Evolutionary conservation across 2,113 vertebrate species (phyloP).

Genomic region (Nycticebus coucang): DNA sequence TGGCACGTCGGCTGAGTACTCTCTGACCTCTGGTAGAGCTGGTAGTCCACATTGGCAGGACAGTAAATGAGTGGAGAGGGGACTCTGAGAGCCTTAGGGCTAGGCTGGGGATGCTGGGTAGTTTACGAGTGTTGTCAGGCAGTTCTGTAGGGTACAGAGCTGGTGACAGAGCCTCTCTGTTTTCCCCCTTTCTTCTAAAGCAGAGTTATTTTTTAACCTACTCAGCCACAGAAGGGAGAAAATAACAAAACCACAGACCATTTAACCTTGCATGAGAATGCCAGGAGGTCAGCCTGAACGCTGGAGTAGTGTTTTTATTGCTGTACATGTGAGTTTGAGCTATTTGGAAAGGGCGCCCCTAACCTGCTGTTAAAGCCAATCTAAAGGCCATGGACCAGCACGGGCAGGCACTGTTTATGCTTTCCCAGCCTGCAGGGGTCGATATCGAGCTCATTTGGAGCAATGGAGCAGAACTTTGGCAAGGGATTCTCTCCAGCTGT

Average conservation of each 20-base stretch:
- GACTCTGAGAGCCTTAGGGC: not conserved
- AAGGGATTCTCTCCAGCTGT: not conserved
- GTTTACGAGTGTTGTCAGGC: not conserved
- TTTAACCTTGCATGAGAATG: not conserved
- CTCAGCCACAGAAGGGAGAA: not conserved
- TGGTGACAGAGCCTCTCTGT: not conserved
- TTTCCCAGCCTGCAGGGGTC: not conserved
- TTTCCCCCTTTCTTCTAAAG: not conserved
- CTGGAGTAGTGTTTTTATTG: not conserved
- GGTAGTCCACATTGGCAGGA: not conserved
- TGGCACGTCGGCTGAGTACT: not conserved
- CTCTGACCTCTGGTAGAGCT: no score
- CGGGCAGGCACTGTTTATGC: not conserved
- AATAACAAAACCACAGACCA: not conserved
- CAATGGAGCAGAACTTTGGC: not conserved
- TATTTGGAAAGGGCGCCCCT: not conserved
- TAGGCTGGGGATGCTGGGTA: not conserved
- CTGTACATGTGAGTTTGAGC: not conserved
- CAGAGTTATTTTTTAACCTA: constrained; percentile 59
- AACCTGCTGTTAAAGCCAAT: not conserved
- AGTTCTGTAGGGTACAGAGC: not conserved
- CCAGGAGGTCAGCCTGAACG: not conserved
- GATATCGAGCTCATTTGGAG: not conserved
- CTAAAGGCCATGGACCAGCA: not conserved
- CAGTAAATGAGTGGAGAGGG: not conserved